phyloP scores from a whole-genome alignment of 2,888 invertebrate genomes.

The Parascotia fuliginaria region DNA sequence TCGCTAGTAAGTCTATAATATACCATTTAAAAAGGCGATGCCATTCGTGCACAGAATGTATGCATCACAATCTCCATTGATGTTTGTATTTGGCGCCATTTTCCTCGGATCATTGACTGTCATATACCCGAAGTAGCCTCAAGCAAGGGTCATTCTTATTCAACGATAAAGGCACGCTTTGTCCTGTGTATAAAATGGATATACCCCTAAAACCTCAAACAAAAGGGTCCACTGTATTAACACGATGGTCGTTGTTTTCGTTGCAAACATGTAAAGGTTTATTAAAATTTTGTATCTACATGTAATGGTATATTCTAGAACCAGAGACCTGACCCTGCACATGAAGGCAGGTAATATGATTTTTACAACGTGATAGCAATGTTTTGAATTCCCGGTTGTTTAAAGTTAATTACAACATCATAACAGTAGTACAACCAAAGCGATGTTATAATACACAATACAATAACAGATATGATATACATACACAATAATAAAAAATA shows the following conservation, averaged over 20 bases:
- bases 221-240: conserved; percentile 20
- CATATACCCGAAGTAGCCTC: conserved; percentile 43
- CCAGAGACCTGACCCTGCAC: no score
- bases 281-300: no score
- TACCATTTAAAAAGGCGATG: neutral
- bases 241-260: conserved; percentile 19
- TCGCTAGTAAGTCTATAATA: no score
- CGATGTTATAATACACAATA: no score
- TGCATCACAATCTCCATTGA: conserved; percentile 16
- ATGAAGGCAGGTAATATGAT: no score
- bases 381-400: no score
- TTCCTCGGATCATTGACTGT: conserved; percentile 45
- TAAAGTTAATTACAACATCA: no score
- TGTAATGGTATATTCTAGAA: no score
- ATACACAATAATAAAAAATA: no score
- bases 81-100: conserved; percentile 33
- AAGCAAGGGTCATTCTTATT: conserved; percentile 46
- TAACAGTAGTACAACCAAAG: no score
- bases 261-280: conserved; percentile 8
- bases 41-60: conserved; percentile 2
- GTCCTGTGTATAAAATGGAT: conserved; percentile 22
- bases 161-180: conserved; percentile 45
- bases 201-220: conserved; percentile 14
- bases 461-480: no score
- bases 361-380: no score